Percentiles rank a stretch among this genome's conserved stretches.
phyloP scores from a whole-genome alignment of 2,797 vertebrate genomes.

The Scolopax bukidnonensis region DNA sequence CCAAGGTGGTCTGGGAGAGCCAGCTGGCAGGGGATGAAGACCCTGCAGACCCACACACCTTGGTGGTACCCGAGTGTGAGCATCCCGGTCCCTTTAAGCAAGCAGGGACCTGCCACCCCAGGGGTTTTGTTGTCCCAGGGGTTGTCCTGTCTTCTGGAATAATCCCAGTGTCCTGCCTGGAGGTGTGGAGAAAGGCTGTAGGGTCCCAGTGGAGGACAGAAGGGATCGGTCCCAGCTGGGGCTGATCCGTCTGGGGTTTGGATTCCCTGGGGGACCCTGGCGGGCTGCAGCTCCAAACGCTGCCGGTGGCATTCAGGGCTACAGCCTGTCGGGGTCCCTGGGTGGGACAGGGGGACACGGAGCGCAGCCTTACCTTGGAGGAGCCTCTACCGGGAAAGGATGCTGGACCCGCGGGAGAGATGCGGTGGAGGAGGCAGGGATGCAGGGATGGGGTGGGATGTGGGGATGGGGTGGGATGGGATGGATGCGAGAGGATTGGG shows the following conservation, averaged over 20 bases:
- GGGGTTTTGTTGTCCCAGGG: neutral
- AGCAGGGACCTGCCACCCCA: neutral
- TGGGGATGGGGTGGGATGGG: neutral
- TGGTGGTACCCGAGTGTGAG: neutral
- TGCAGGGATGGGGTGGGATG: neutral
- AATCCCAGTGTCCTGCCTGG: neutral
- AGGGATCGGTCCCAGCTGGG: neutral
- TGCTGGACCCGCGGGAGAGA: neutral
- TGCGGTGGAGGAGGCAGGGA: neutral
- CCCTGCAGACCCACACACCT: neutral
- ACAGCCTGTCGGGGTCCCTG: neutral
- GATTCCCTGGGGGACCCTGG: neutral
- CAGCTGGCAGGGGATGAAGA: neutral
- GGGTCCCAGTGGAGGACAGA: neutral
- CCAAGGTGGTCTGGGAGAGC: neutral
- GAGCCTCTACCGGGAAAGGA: neutral
- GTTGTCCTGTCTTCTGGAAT: neutral
- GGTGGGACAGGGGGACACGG: neutral
- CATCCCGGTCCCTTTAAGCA: neutral
- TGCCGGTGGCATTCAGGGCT: accelerated
- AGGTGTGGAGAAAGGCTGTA: neutral
- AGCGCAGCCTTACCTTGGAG: slow-evolving; percentile 59
- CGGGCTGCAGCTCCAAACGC: neutral
- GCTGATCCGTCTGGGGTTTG: neutral
- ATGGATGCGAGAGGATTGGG: neutral